Conservation (phyloP, 2,797 vertebrate species). For the Syngnathus rostellatus region DNA sequence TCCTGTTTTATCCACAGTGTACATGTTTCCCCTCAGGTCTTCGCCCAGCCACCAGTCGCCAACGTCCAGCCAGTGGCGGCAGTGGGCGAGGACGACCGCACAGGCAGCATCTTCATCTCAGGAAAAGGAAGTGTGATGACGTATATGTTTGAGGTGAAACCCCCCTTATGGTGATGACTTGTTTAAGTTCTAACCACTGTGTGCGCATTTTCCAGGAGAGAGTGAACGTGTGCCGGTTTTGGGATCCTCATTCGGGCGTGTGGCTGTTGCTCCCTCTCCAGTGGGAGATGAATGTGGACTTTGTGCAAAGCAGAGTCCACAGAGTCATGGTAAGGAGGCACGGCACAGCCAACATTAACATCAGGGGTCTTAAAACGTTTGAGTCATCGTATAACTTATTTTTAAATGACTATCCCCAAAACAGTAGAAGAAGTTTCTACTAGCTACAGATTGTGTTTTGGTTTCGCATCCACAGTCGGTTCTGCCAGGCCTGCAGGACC, state of each 20-base stretch:
- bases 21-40: conserved; percentile 15
- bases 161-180: neutral
- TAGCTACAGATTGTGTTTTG: neutral
- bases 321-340: conserved; percentile 50
- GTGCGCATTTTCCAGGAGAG: conserved; percentile 41
- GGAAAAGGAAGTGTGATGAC: conserved; percentile 61
- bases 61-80: conserved; percentile 16
- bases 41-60: conserved; percentile 11
- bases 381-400: neutral
- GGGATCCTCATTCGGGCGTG: conserved; percentile 49
- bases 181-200: neutral
- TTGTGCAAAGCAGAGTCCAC: conserved; percentile 47
- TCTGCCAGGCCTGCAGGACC: conserved; percentile 58
- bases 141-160: conserved; percentile 62
- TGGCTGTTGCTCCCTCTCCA: conserved; percentile 63
- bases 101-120: conserved; percentile 48
- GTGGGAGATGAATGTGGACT: conserved; percentile 61
- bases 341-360: too few species aligned
- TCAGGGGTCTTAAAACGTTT: too few species aligned
- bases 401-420: neutral
- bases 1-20: neutral
- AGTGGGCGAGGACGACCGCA: conserved; percentile 47
- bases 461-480: conserved; percentile 32
- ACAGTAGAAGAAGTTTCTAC: neutral
- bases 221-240: conserved; percentile 61